These are phyloP conservation scores for Pseudomyrmex concolor DNA, from an alignment of 1,140 invertebrate species.

Conservation along the genomic window DNA sequence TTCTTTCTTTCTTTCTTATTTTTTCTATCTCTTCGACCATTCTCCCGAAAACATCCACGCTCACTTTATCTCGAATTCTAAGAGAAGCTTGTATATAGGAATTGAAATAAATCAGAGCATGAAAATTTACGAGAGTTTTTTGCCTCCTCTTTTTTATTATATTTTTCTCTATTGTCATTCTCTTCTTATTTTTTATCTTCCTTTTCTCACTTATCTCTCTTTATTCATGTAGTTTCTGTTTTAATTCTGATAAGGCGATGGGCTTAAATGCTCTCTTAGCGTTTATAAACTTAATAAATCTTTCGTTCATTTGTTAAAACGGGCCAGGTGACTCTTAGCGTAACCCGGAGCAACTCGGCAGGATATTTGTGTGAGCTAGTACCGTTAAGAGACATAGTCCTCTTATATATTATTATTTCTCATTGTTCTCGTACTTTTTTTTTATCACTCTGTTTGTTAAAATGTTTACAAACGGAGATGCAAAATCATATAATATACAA, in stretches of 20 bases:
- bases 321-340: constrained; percentile 77
- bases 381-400: constrained; percentile 76
- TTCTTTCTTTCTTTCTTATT: constrained; percentile 12
- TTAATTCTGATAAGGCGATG: constrained; percentile 72
- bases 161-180: constrained; percentile 49
- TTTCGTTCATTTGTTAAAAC: constrained; percentile 68
- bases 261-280: constrained; percentile 64
- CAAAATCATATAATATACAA: constrained; percentile 74
- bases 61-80: too few relatives aligned
- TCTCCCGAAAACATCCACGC: too few relatives aligned
- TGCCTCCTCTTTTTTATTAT: constrained; percentile 11
- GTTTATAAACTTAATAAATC: constrained; percentile 72
- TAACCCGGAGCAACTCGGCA: constrained; percentile 79
- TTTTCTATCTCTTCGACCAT: too few relatives aligned
- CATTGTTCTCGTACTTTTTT: constrained; percentile 33
- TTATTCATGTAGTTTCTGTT: constrained; percentile 41
- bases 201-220: constrained; percentile 22
- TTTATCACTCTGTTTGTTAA: constrained; percentile 68
- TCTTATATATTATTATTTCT: constrained; percentile 44
- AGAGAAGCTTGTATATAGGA: too few relatives aligned
- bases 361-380: constrained; percentile 80
- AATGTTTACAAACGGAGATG: constrained; percentile 80
- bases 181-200: constrained; percentile 43
- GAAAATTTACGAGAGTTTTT: too few relatives aligned
- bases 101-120: too few relatives aligned